Conservation (phyloP, 2,797 vertebrate genomes). For the Poecile montanus region DNA sequence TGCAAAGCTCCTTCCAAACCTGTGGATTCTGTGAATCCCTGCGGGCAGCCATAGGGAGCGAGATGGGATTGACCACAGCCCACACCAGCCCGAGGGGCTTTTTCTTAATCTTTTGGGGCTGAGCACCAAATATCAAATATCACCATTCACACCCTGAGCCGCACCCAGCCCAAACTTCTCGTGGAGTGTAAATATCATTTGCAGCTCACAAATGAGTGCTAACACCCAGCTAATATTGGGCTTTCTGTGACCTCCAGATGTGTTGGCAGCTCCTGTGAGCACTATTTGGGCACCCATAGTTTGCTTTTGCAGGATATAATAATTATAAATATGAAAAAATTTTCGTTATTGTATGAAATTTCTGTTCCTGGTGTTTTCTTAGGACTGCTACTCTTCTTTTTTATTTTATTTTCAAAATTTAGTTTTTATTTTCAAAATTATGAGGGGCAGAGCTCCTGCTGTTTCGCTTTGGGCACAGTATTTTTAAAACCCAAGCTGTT, state of each 20-base stretch:
- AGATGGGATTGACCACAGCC: too few species aligned
- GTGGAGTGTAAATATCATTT: fast-evolving
- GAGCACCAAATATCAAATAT: background rate
- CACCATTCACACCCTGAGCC: background rate
- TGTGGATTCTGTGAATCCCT: background rate
- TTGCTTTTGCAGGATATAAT: background rate
- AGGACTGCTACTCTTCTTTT: background rate
- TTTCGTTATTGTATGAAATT: background rate
- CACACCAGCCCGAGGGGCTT: fast-evolving
- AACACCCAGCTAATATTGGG: background rate
- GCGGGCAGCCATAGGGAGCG: background rate
- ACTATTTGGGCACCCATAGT: background rate
- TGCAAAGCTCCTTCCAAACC: too few species aligned
- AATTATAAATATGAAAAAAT: background rate
- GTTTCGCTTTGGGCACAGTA: background rate
- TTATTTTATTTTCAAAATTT: background rate
- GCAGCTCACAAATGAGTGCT: background rate
- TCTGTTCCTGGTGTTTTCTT: background rate
- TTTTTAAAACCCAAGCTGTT: background rate
- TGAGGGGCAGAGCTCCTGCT: background rate
- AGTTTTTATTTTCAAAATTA: background rate
- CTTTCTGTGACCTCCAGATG: background rate
- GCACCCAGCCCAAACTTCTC: background rate
- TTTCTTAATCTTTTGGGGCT: background rate
- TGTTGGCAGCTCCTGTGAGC: background rate